Evolutionary conservation across 1,140 invertebrate genomes (phyloP), one percentile per base, ranked within the genome.

Genomic region (Ceratina australensis): DNA sequence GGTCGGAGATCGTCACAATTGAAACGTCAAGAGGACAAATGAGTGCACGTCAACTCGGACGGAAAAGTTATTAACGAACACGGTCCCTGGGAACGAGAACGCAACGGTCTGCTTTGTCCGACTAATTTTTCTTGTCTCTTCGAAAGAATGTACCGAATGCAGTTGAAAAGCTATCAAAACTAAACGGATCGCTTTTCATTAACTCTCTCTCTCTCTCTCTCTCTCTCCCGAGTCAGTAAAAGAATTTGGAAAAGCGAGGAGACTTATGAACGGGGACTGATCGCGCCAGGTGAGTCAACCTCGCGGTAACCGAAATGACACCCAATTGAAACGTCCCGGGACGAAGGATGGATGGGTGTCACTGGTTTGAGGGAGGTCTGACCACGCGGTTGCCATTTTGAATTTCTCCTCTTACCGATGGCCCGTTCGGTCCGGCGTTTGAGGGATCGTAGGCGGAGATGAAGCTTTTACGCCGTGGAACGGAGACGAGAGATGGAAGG

Each of bases 401-500:
- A 88, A 92, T 91, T 91, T 87, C 87, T 75, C 33, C 33, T 42
- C 33, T 42, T 42, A 82, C 86, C 88, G 85, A 88, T 87, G 72
- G 33, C 33, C 33, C 33, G 33, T 63, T 78, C 78, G 86, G 86
- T 77, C 82, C 81, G 89, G 88, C 33, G 89, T 91, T 91, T 90
- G 90, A 91, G 90, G 90, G 87, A 91, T 92, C 90, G 91, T 92
- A 90, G 91, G 90, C 90, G 90, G 90, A 91, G 90, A 91, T 91
- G 88, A 88, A 87, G 89, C 89, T 87, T 88, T 89, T 87, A 88
- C 85, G 86, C 79, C 66, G 56, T 56, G 77, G 75, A 79, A 83
- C 83, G 86, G 86, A 85, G 84, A 87, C 82, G 86, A 87, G 87
- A 87, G 87, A 88, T 87, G 87, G 86, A 86, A 85, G 86, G 74